Evolutionary conservation across 2,797 vertebrate species (phyloP), one percentile per base, ranked within the genome.

Genomic region (Cheirogaleus major): DNA sequence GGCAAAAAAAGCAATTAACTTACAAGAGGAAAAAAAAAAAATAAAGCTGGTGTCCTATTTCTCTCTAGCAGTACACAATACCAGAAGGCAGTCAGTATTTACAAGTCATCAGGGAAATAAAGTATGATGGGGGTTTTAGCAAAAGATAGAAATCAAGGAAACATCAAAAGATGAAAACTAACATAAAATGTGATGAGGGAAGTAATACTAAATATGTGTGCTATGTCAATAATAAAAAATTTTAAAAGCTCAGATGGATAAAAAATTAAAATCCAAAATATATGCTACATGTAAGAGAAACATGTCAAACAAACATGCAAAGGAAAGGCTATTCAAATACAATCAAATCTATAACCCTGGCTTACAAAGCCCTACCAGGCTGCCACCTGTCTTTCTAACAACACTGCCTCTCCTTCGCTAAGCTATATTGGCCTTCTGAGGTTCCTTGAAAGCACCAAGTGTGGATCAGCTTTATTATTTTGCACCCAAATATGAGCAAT

Each of bases 131-230:
- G 63, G 76, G 65, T 63, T 85, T 89, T n/a, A 82, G 82, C 52
- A 91, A 97, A 63, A 81, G 27, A 81, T 8, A 45, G 23, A 95
- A 95, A 75, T 17, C 22, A 93, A 81, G 18, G 52, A 55, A 91
- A 80, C 27, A 81, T 30, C 27, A 80, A 91, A 79, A 93, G 14
- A 20, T 70, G 50, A 48, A 89, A 94, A 69, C 14, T 6, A 45
- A 65, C 30, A 50, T n/a, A 72, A 50, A 92, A 43, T 23, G 7
- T 22, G 27, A 89, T 80, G 12, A 75, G 1, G 30, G 27, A 67
- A 85, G 12, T 57, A 69, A 90, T 22, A 52, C 1, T 17, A 94
- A 76, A 57, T 52, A 14, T 63, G 35, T 63, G 25, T 57, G 14
- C 10, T 76, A 43, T 11, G 22, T n/a, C 48, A 76, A 82, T 35